These are phyloP conservation scores for Fratercula arctica DNA, from an alignment of 2,797 vertebrate genomes.

Conservation along the genomic window DNA sequence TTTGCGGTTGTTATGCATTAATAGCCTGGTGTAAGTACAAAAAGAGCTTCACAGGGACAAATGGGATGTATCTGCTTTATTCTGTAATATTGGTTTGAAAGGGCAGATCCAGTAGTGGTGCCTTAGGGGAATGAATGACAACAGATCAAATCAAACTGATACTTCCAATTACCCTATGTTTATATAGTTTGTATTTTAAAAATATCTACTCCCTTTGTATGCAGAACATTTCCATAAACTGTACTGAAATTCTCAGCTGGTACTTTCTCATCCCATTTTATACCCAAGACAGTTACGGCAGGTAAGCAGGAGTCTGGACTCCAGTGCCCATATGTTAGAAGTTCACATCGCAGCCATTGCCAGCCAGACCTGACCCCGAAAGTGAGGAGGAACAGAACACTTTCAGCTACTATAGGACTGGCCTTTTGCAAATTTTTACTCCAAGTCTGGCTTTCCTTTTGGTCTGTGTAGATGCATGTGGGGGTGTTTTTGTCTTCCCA, in stretches of 20 bases:
- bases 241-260: not conserved
- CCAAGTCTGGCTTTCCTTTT: not conserved
- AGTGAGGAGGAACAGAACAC: not conserved
- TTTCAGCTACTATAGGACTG: not conserved
- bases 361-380: not conserved
- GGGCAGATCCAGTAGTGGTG: not conserved
- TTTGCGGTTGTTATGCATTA: slow-evolving; percentile 1
- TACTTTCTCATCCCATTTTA: not conserved
- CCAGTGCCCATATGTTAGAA: not conserved
- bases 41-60: not conserved
- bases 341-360: too few relatives aligned
- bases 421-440: not conserved
- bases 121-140: not conserved
- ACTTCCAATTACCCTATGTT: not conserved
- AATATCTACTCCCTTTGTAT: not conserved
- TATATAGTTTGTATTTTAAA: not conserved
- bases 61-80: not conserved
- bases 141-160: not conserved
- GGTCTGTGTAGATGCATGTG: not conserved
- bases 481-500: not conserved
- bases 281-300: not conserved
- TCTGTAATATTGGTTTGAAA: not conserved
- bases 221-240: not conserved
- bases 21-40: not conserved
- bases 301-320: not conserved